A percentile compares a stretch with the other conserved stretches of the same genome.
phyloP scores from a whole-genome alignment of 2,113 vertebrate species.

The Bambusicola thoracicus region DNA sequence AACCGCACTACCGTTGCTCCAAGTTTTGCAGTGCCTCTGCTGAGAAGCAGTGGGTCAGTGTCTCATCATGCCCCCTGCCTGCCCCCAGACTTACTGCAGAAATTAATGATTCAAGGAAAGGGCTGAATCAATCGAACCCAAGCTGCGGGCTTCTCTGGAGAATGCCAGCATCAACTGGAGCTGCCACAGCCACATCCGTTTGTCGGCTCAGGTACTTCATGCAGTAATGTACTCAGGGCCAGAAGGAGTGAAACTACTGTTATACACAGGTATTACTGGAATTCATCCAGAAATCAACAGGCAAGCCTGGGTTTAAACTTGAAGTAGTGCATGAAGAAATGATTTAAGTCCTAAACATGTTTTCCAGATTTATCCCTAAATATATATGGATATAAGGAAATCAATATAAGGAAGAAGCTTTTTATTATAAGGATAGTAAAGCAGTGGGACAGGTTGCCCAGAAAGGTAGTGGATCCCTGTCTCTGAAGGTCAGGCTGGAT shows the following conservation, averaged over 20 bases:
- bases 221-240: background rate
- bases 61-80: slow-evolving; percentile 11
- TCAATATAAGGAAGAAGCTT: too few relatives aligned
- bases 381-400: background rate
- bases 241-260: background rate
- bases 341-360: background rate
- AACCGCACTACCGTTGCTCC: background rate
- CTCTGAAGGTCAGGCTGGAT: too few relatives aligned
- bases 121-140: background rate
- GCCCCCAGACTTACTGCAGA: background rate
- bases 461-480: too few relatives aligned
- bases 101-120: slow-evolving; percentile 7
- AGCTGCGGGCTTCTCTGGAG: background rate
- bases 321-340: background rate
- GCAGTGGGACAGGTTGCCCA: too few relatives aligned
- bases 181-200: background rate
- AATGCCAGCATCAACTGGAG: background rate
- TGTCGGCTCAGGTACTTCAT: background rate
- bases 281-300: background rate
- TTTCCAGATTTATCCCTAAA: background rate
- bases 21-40: background rate
- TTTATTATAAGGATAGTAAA: too few relatives aligned
- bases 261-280: background rate
- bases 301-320: background rate
- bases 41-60: slow-evolving; percentile 19